Percentiles rank a stretch among this genome's conserved stretches.
These are phyloP conservation scores for Botrylloides violaceus DNA, from an alignment of 23 tunicate species.

Conservation along the genomic window DNA sequence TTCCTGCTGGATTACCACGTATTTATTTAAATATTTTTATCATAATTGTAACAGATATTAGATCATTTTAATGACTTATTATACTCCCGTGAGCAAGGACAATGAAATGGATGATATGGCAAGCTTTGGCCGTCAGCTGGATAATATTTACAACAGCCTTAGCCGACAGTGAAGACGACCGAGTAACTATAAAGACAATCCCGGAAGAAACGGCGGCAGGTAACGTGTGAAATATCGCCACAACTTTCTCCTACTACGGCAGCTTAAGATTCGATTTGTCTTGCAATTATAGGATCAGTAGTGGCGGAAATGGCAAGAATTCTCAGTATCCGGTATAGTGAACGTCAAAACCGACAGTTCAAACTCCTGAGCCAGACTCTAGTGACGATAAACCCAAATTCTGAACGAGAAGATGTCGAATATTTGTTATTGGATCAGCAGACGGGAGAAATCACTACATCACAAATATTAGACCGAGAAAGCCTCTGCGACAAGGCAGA, in stretches of 20 bases:
- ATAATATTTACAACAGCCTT: not conserved
- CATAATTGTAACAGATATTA: too few relatives aligned
- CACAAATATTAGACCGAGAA: conserved; percentile 45
- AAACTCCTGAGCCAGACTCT: conserved; percentile 57
- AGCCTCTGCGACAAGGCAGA: conserved; percentile 30
- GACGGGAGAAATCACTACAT: conserved; percentile 32
- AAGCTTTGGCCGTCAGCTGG: not conserved
- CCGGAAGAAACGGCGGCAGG: not conserved
- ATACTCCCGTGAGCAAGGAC: not conserved
- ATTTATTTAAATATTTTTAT: too few relatives aligned
- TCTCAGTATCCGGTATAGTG: conserved; percentile 4
- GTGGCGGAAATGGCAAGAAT: conserved; percentile 54
- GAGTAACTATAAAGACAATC: not conserved
- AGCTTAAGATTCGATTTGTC: not conserved
- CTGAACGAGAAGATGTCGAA: not conserved
- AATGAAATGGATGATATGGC: not conserved
- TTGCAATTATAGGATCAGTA: conserved; percentile 27
- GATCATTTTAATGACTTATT: too few relatives aligned
- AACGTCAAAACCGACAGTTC: conserved; percentile 27
- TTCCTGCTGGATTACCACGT: too few relatives aligned
- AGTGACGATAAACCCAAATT: conserved; percentile 6
- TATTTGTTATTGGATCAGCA: conserved; percentile 15
- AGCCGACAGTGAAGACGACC: not conserved
- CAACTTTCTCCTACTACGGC: not conserved
- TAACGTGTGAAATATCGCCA: too few relatives aligned